Evolutionary conservation across 2,113 vertebrate species (phyloP), one percentile per base, ranked within the genome.

Genomic region (Carlito syrichta): DNA sequence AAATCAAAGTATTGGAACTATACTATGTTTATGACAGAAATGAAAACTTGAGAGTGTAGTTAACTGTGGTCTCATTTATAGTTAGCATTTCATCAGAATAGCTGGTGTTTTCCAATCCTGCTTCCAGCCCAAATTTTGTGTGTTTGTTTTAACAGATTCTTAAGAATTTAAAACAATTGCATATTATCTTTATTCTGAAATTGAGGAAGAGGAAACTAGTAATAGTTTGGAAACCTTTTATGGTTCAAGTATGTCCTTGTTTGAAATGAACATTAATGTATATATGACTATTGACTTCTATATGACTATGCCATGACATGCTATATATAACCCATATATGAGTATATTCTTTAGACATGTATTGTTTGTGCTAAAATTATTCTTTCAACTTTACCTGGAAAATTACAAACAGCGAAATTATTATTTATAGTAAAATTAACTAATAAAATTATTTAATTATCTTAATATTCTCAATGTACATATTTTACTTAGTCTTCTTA

Each of bases 41-140:
- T 97, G 97, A 98, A 97, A 97, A 97, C 76, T 98, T 77, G 88
- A 69, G 83, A 95, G 60, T 91, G 66, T 71, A 92, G 86, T 98
- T 98, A 95, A 92, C 93, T 96, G 56, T 73, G 95, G 84, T 93
- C 58, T 97, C 62, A 97, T 98, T 98, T 97, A 97, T 97, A 83
- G 45, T 98, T 98, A 97, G 96, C 95, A 76, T 50, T 77, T 22
- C 25, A 84, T 98, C 45, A 94, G 45, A 43, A 85, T 97, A 81
- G 94, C 96, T 98, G 94, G 92, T 98, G 94, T 97, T 85, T 98
- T 98, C 85, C 81, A 94, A 89, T 97, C 2, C 27, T 69, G 3
- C 91, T 98, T 98, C 66, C 68, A 96, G 43, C 81, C n/a, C 22
- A 95, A 66, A 88, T 68, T 96, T 98, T 76, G 9, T 93, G 35